Percentiles rank a stretch among this genome's conserved stretches.
Evolutionary conservation across 1,140 invertebrate genomes (phyloP).

Genomic region (Lerema accius): DNA sequence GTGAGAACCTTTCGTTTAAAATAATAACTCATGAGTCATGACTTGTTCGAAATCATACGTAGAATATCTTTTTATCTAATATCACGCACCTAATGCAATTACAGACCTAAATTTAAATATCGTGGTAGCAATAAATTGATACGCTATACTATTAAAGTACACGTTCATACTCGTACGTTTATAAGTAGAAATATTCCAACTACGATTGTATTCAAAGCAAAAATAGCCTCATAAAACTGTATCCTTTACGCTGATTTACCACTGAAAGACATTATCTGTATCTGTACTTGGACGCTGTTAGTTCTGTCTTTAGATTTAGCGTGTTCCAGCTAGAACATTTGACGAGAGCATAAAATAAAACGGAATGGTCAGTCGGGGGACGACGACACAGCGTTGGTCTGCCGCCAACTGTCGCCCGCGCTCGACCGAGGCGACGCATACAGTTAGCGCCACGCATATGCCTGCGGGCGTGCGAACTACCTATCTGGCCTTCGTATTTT

Average conservation of each 20-base stretch:
- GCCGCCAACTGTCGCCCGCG: constrained; percentile 59
- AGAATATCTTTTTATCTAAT: too few relatives aligned
- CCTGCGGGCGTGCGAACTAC: background rate
- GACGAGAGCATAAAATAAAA: constrained; percentile 79
- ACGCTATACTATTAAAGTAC: too few relatives aligned
- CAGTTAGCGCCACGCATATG: background rate
- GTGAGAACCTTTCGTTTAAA: too few relatives aligned
- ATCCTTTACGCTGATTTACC: background rate
- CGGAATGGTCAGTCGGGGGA: constrained; percentile 62
- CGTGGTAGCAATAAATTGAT: too few relatives aligned
- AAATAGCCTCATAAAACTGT: background rate
- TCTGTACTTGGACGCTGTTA: constrained; percentile 22
- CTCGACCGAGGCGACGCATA: background rate
- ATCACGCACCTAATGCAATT: too few relatives aligned
- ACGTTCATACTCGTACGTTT: too few relatives aligned
- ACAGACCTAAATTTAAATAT: too few relatives aligned
- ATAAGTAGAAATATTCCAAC: too few relatives aligned
- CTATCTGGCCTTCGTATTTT: background rate
- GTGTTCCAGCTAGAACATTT: constrained; percentile 60
- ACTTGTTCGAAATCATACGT: too few relatives aligned
- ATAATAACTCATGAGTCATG: too few relatives aligned
- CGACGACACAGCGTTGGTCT: constrained; percentile 72
- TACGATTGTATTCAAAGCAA: too few relatives aligned
- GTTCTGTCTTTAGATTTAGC: constrained; percentile 43
- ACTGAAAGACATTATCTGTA: constrained; percentile 26